Evolutionary conservation across 2,888 invertebrate species (phyloP), one percentile per base, ranked within the genome.

Genomic region (Calephelis perditalis): DNA sequence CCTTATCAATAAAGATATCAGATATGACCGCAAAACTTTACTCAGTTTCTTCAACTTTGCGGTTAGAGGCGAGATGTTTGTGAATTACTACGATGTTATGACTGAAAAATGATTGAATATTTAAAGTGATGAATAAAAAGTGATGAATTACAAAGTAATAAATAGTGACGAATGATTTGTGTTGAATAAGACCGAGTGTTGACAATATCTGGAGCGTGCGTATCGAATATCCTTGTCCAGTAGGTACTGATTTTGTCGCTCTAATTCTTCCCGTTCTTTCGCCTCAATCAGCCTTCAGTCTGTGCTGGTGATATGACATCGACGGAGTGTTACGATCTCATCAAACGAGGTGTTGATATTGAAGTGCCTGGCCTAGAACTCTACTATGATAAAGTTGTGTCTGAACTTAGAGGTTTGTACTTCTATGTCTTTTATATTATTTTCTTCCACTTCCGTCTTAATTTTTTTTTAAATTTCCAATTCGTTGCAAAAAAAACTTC

Each of bases 341-440:
- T 91, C 72, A 86, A 84, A 75, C 81, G 78, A 70, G 91, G 91
- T 58, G 82, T 91, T 26, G 88, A 89, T 68, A 85, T 87, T 35
- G 91, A 91, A 75, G 90, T 91, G 73, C 91, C 91, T 4, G 91
- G 91, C 47, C 76, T 92, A 71, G 92, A 92, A 64, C 79, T 83
- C 66, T 92, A 92, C 76, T 92, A 91, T 76, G 92, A 93, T 73
- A 92, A 91, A 81, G 90, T 92, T 62, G 92, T 93, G 64, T 70
- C 81, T 65, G 92, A 92, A 75, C 84, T 92, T 15, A 81, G 92
- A 92, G 93, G 92, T 92, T 82, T 73, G 85, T 59, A 11, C 11
- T 35, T 9, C 26, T 52, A 40, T 40, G 37, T 37, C 37, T 37
- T 15, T 15, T 26, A 26, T 40, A 40, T 40, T 40, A 40, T 40